Evolutionary conservation across 2,797 vertebrate species (phyloP).

Genomic region (Poecilia wingei): DNA sequence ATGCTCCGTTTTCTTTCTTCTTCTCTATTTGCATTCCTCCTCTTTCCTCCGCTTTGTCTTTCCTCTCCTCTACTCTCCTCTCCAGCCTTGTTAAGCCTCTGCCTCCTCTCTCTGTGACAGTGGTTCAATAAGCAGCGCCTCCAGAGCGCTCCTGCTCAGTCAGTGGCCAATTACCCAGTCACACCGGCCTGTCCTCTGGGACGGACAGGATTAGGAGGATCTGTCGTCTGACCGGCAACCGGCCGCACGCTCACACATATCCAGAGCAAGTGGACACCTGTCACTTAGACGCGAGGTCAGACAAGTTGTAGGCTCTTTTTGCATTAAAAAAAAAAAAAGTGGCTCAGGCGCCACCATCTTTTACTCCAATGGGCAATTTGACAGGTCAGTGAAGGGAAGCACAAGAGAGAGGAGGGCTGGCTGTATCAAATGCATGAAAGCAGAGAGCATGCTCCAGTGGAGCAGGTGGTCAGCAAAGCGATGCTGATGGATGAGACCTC

Average conservation of each 20-base stretch:
- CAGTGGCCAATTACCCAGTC: slow-evolving; percentile 80
- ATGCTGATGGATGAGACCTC: slow-evolving; percentile 43
- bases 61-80: slow-evolving; percentile 16
- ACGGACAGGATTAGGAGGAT: slow-evolving; percentile 72
- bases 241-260: slow-evolving; percentile 37
- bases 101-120: slow-evolving; percentile 54
- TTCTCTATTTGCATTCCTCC: slow-evolving; percentile 4
- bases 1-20: background rate
- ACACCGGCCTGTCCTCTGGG: slow-evolving; percentile 71
- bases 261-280: slow-evolving; percentile 52
- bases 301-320: slow-evolving; percentile 61
- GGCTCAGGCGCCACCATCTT: slow-evolving; percentile 38
- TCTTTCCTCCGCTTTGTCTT: slow-evolving; percentile 17
- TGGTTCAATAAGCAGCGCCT: slow-evolving; percentile 73
- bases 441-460: slow-evolving; percentile 47
- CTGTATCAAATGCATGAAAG: slow-evolving; percentile 63
- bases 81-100: slow-evolving; percentile 48
- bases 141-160: slow-evolving; percentile 72
- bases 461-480: slow-evolving; percentile 49
- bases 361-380: slow-evolving; percentile 64
- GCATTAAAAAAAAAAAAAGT: background rate
- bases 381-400: slow-evolving; percentile 66
- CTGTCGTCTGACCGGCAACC: slow-evolving; percentile 53
- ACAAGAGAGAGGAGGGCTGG: slow-evolving; percentile 29
- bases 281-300: slow-evolving; percentile 59